These are phyloP conservation scores for Spilogale gracilis DNA, from an alignment of 2,113 vertebrate species.

Conservation along the genomic window DNA sequence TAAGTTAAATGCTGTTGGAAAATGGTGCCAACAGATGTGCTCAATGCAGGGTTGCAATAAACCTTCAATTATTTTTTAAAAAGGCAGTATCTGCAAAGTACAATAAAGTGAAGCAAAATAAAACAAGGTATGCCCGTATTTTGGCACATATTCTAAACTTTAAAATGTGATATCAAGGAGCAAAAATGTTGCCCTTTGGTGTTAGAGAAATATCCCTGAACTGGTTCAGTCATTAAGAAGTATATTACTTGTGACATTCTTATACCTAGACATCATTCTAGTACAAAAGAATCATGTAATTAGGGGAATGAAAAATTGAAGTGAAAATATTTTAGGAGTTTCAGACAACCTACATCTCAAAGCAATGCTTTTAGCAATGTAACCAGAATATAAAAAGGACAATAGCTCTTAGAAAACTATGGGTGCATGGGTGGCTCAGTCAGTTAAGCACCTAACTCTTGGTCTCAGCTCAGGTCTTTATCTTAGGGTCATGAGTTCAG, in stretches of 20 bases:
- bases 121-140: not conserved
- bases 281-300: slow-evolving; percentile 27
- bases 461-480: not conserved
- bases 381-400: not conserved
- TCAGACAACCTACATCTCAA: not conserved
- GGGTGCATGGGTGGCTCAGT: not conserved
- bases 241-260: not conserved
- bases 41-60: not conserved
- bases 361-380: slow-evolving; percentile 12
- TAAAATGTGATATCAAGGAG: not conserved
- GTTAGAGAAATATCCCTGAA: not conserved
- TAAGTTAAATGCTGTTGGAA: not conserved
- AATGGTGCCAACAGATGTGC: not conserved
- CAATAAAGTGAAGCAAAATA: not conserved
- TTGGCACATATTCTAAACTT: slow-evolving; percentile 33
- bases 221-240: not conserved
- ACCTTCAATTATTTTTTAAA: not conserved
- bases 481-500: not conserved
- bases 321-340: not conserved
- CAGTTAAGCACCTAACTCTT: not conserved
- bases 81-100: not conserved
- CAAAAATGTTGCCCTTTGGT: not conserved
- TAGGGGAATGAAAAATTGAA: slow-evolving; percentile 30
- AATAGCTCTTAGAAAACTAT: not conserved
- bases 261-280: not conserved